Percentiles rank a stretch among this genome's conserved stretches.
Evolutionary conservation across 2,888 invertebrate species (phyloP).

Genomic region (Acanthosepion pharaonis): DNA sequence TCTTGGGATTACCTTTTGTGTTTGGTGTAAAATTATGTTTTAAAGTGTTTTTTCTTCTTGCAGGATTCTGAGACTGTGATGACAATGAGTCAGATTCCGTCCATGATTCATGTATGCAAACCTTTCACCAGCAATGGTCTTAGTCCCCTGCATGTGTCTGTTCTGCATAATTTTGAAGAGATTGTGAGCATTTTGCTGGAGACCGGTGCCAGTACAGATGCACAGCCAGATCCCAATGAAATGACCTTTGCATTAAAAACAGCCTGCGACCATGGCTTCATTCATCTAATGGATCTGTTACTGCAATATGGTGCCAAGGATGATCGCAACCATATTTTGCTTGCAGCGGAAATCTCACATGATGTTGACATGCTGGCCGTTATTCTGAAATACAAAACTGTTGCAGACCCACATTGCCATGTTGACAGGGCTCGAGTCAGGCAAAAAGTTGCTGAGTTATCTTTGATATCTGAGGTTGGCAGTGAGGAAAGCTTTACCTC

Average conservation of each 20-base stretch:
- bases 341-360: conserved; percentile 83
- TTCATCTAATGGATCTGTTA: conserved; percentile 84
- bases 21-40: background rate
- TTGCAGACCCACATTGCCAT: conserved; percentile 91
- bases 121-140: conserved; percentile 55
- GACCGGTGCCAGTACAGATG: conserved; percentile 88
- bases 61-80: conserved; percentile 41
- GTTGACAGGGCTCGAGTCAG: conserved; percentile 91
- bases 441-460: conserved; percentile 78
- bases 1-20: too few species aligned
- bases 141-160: conserved; percentile 67
- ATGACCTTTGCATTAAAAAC: conserved; percentile 78
- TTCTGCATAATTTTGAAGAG: conserved; percentile 75
- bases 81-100: conserved; percentile 45
- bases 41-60: background rate
- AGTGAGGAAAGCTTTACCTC: conserved; percentile 69
- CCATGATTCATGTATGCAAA: conserved; percentile 53
- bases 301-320: conserved; percentile 89
- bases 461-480: conserved; percentile 75
- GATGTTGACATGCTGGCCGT: conserved; percentile 83
- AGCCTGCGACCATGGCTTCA: conserved; percentile 82
- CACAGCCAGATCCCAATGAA: conserved; percentile 77
- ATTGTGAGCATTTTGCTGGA: conserved; percentile 84
- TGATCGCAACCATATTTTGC: conserved; percentile 86
- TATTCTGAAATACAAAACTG: conserved; percentile 86